phyloP scores from a whole-genome alignment of 2,113 vertebrate genomes.

The Ammodytes dubius region DNA sequence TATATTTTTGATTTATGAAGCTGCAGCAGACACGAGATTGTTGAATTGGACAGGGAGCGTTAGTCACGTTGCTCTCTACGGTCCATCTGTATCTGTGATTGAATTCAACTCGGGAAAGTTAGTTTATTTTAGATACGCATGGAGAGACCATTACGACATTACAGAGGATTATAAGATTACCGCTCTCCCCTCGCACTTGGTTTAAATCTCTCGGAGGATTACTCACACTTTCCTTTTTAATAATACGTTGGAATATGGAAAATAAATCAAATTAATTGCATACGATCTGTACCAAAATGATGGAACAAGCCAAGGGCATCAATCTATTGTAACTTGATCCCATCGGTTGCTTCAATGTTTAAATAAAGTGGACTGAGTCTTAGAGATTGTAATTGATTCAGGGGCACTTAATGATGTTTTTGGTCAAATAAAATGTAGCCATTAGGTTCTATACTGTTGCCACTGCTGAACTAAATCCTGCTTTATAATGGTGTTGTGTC shows the following conservation, averaged over 20 bases:
- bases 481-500: constrained; percentile 9
- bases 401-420: neutral
- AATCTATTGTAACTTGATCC: constrained; percentile 18
- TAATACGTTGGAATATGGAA: constrained; percentile 45
- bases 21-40: constrained; percentile 37
- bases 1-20: constrained; percentile 24
- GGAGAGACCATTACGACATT: constrained; percentile 73
- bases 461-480: neutral
- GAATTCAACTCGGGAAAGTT: constrained; percentile 69
- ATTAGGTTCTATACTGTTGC: neutral
- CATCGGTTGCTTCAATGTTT: constrained; percentile 21
- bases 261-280: constrained; percentile 53
- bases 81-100: constrained; percentile 59
- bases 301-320: constrained; percentile 16
- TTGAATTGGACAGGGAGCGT: constrained; percentile 40
- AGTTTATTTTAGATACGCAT: constrained; percentile 72
- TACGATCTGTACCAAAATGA: constrained; percentile 23
- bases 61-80: constrained; percentile 36
- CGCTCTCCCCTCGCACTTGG: constrained; percentile 46
- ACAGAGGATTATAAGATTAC: constrained; percentile 77
- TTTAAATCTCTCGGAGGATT: constrained; percentile 71
- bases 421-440: neutral
- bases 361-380: constrained; percentile 37
- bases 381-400: neutral
- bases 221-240: constrained; percentile 65